Evolutionary conservation across 2,888 invertebrate species (phyloP).

Genomic region (Noctua comes): DNA sequence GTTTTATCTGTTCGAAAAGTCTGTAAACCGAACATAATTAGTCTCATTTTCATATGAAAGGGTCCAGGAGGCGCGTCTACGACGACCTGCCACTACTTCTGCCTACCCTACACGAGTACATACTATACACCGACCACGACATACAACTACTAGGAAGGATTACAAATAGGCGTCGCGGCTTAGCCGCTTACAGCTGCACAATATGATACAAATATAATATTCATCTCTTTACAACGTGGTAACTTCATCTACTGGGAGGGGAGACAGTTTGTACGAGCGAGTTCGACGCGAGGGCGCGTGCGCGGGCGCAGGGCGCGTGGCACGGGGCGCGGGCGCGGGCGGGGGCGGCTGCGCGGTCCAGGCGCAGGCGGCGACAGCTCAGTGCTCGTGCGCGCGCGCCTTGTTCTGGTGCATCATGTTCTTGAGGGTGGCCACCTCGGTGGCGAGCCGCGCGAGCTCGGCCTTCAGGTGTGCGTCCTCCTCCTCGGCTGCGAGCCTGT

Average conservation of each 20-base stretch:
- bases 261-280: constrained; percentile 86
- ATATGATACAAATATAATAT: constrained; percentile 85
- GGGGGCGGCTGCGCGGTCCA: constrained; percentile 75
- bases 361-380: constrained; percentile 81
- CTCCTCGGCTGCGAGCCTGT: constrained; percentile 86
- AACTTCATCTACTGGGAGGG: constrained; percentile 85
- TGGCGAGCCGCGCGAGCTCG: constrained; percentile 96
- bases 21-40: constrained; percentile 84
- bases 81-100: constrained; percentile 64
- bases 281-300: constrained; percentile 71
- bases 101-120: constrained; percentile 76
- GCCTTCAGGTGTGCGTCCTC: constrained; percentile 95
- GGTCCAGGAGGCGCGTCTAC: constrained; percentile 70
- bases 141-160: constrained; percentile 88
- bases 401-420: constrained; percentile 93
- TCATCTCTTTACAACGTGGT: constrained; percentile 88
- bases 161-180: constrained; percentile 86
- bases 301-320: constrained; percentile 57
- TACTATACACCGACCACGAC: constrained; percentile 79
- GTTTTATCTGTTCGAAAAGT: constrained; percentile 90
- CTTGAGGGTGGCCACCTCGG: constrained; percentile 97
- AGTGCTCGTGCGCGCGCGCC: constrained; percentile 86
- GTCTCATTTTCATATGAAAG: constrained; percentile 80
- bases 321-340: constrained; percentile 60
- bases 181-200: constrained; percentile 88